Conservation (phyloP, 2,888 invertebrate species). For the Glyphotaelius pellucidus region DNA sequence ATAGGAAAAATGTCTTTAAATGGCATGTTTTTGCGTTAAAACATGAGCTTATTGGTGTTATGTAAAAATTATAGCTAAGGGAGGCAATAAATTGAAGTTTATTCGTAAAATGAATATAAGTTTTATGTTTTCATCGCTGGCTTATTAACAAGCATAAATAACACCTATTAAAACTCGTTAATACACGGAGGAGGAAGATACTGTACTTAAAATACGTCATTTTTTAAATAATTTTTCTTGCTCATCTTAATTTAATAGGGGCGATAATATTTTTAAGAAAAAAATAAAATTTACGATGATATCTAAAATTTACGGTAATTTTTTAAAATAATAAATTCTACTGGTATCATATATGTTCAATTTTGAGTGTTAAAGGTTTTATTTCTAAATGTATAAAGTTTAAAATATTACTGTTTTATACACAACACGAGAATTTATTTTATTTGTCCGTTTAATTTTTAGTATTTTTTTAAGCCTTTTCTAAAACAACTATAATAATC, state of each 20-base stretch:
- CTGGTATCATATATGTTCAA: no score
- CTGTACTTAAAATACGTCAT: background rate
- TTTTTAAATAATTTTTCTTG: background rate
- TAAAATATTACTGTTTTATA: no score
- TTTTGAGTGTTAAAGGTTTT: no score
- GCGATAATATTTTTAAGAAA: background rate
- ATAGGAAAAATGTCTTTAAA: slow-evolving; percentile 46
- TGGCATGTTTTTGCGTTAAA: slow-evolving; percentile 18
- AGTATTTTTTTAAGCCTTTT: no score
- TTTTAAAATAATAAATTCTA: no score
- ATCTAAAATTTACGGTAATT: no score
- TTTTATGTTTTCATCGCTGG: background rate
- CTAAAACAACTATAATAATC: no score
- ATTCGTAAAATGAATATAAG: background rate
- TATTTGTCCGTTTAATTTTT: no score
- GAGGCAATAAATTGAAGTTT: background rate
- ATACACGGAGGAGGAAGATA: background rate
- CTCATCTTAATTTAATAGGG: background rate
- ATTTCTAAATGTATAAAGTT: no score
- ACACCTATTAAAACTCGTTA: background rate
- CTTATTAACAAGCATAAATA: slow-evolving; percentile 4
- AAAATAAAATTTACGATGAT: no score
- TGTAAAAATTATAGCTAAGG: background rate
- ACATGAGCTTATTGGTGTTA: slow-evolving; percentile 27
- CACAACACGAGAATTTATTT: no score